Evolutionary conservation across 2,113 vertebrate species (phyloP).

Genomic region (Syngnathus typhle): DNA sequence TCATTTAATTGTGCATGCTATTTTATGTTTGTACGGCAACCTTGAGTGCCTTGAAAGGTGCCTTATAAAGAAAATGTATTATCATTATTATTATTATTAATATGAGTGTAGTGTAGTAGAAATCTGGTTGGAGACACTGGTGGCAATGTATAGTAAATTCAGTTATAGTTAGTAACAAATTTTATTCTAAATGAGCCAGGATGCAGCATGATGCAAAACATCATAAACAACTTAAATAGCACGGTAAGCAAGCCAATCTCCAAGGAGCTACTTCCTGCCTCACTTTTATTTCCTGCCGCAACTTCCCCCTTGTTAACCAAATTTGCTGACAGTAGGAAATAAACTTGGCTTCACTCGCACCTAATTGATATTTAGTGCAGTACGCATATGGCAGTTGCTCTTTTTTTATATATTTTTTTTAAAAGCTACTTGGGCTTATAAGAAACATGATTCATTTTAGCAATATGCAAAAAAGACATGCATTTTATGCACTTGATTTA

Average conservation of each 20-base stretch:
- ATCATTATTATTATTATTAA: no score
- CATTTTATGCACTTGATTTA: not conserved
- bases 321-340: slow-evolving; percentile 55
- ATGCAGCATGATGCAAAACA: slow-evolving; percentile 45
- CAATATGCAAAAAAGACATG: slow-evolving; percentile 26
- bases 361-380: slow-evolving; percentile 44
- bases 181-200: slow-evolving; percentile 5
- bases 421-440: slow-evolving; percentile 15
- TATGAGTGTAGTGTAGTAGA: not conserved
- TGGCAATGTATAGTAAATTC: not conserved
- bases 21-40: no score
- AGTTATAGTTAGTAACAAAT: not conserved
- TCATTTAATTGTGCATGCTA: no score
- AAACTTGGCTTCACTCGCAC: slow-evolving; percentile 31
- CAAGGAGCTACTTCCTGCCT: slow-evolving; percentile 16
- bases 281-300: not conserved
- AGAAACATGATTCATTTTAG: slow-evolving; percentile 30
- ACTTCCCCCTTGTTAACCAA: slow-evolving; percentile 37
- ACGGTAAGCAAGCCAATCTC: slow-evolving; percentile 24
- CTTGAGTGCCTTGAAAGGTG: no score
- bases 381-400: slow-evolving; percentile 50
- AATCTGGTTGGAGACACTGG: not conserved
- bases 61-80: no score
- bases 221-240: slow-evolving; percentile 32
- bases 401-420: not conserved